Base-by-base conservation (phyloP, 2,888 invertebrate species). In the Helicoverpa assulta region DNA sequence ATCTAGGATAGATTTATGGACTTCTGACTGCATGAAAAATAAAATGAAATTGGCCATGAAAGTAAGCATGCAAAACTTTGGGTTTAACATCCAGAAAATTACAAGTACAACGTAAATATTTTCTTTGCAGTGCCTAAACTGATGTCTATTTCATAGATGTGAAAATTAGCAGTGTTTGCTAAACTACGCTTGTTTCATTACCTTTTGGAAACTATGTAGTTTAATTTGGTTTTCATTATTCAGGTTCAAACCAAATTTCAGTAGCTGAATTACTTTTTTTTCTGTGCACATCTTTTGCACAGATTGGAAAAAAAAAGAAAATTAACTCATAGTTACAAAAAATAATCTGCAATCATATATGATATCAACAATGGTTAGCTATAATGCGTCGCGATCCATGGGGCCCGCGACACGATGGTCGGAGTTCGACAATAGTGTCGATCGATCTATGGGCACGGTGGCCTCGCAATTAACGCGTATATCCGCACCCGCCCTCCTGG, bases 381-480 rank as follows among this genome's bases (percentile, higher is more conserved):
- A 65, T 60, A 52, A 58, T 53, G 21, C 21, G 40, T 37, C 53
- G 53, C 60, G 73, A 71, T 75, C 70, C 81, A 76, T 83, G 82
- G 83, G 82, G 67, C 78, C 76, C 78, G 55, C 69, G 70, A 70
- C 67, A 74, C 84, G 82, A 81, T 87, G 86, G 76, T 40, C 80
- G 80, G 65, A 65, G 74, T 70, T 73, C 71, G 73, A 82, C 83
- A 83, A 89, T 89, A 87, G 89, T 88, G 83, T 85, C 76, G 76
- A 80, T 77, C 80, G 84, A 85, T 86, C 84, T 85, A 87, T 88
- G 85, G 87, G 79, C 73, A 75, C 86, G 87, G 76, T 91, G 90
- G 87, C 91, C 93, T 93, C 93, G 93, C 83, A 85, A 87, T 88
- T 92, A 92, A 92, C 88, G 92, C 93, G 92, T 87, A 89, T 87